Evolutionary conservation across 2,797 vertebrate genomes (phyloP).

Genomic region (Neostethus bicornis): DNA sequence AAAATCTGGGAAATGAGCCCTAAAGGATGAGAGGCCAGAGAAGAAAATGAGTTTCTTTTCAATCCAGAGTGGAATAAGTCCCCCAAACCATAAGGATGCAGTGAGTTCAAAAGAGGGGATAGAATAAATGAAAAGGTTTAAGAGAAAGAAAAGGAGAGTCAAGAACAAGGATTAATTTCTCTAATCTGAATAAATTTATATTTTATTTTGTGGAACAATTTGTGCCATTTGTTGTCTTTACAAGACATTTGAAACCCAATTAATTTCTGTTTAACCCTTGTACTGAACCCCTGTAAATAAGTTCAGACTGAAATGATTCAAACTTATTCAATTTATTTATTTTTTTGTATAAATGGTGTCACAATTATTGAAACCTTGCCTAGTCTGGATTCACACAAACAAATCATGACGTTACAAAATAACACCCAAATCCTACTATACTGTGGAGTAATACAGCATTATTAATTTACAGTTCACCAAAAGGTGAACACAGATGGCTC

Average conservation of each 20-base stretch:
- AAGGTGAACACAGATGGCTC: too few species aligned
- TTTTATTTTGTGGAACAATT: not conserved
- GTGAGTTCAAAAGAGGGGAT: slow-evolving; percentile 61
- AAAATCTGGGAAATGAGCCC: slow-evolving; percentile 36
- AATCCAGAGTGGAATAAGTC: slow-evolving; percentile 66
- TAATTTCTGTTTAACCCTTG: too few species aligned
- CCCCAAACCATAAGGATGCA: slow-evolving; percentile 63
- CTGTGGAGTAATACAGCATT: too few species aligned
- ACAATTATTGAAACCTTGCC: too few species aligned
- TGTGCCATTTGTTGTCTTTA: not conserved
- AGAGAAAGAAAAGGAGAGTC: not conserved
- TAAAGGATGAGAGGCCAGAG: slow-evolving; percentile 40
- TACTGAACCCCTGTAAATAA: too few species aligned
- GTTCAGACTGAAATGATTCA: too few species aligned
- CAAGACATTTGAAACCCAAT: not conserved
- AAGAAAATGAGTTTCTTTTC: slow-evolving; percentile 59
- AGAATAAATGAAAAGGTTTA: slow-evolving; percentile 14
- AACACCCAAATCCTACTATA: too few species aligned
- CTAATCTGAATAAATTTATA: slow-evolving; percentile 11
- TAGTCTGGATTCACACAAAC: too few species aligned
- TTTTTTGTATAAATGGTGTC: too few species aligned
- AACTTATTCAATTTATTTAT: too few species aligned
- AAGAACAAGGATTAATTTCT: slow-evolving; percentile 16
- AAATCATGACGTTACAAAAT: too few species aligned
- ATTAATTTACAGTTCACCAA: too few species aligned